Evolutionary conservation across 2,113 vertebrate species (phyloP).

Genomic region (Climacteris rufus): DNA sequence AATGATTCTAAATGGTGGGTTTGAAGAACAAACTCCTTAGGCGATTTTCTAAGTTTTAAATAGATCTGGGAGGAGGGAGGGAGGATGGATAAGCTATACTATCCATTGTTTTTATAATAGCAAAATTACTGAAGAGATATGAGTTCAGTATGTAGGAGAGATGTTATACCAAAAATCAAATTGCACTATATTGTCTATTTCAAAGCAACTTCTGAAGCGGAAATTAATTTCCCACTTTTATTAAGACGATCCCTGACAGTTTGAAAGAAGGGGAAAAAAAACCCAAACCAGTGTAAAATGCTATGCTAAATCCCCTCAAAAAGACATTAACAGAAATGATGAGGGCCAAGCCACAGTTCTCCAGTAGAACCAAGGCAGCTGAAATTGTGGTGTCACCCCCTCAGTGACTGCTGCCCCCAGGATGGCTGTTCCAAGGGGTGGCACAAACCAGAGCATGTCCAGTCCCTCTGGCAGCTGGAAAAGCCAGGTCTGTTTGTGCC

Average conservation of each 20-base stretch:
- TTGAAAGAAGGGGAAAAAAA: neutral
- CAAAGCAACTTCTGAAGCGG: neutral
- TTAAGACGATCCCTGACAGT: neutral
- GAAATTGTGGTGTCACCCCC: neutral
- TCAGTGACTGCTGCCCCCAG: neutral
- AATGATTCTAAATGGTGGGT: constrained; percentile 18
- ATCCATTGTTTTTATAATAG: neutral
- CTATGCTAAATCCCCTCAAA: neutral
- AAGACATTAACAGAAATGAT: neutral
- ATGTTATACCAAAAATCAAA: neutral
- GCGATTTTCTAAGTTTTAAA: constrained; percentile 19
- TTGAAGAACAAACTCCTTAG: neutral
- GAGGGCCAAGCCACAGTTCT: neutral
- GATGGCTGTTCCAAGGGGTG: neutral
- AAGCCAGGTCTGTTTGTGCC: neutral
- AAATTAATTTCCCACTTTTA: constrained; percentile 33
- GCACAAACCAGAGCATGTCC: neutral
- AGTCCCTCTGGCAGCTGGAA: neutral
- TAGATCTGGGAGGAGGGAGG: neutral
- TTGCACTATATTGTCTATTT: neutral
- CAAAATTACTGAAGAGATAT: neutral
- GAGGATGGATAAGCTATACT: neutral
- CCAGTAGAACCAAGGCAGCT: neutral
- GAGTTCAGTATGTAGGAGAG: neutral
- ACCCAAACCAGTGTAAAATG: neutral